Base-by-base conservation (phyloP, 1,140 invertebrate species). In the Tetragnatha versicolor region DNA sequence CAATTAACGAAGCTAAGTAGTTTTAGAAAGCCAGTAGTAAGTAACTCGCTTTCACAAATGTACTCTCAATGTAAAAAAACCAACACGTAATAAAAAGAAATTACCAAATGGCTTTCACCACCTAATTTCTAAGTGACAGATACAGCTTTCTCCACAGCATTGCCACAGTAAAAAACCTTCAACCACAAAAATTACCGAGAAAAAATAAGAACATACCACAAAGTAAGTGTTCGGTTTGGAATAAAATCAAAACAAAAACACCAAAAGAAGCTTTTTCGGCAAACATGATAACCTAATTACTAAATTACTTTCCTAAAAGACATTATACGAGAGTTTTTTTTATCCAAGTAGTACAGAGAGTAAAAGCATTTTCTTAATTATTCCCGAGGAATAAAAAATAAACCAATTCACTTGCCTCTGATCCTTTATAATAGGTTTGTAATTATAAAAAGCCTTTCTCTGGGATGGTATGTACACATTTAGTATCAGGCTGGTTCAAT, bases 251-350 rank as follows among this genome's bases (percentile, higher is more conserved):
- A 4, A 58, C 29, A 14, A 33, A 10, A 33, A 7, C 14, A 58
- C 31, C n/a, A 31, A 33, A n/a, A 17, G 35, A 20, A 53, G 49
- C 22, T 33, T 31, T 33, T 33, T 58, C 17, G 29, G 27, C 17
- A 58, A 58, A 58, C 29, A 58, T 31, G 29, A 58, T 58, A 58
- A 58, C 27, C 55, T 35, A 58, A 58, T 58, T 58, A 58, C 55
- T 58, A 58, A 58, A 58, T 58, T 33, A 35, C 55, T 35, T 58
- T 58, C 55, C 22, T 10, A 5, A n/a, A 22, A 58, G 20, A 31
- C 55, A 58, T 33, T n/a, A 27, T 31, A n/a, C 14, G 7, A 27
- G 10, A 29, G 27, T 58, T 58, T 35, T 58, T 58, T n/a, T 4
- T 2, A 6, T 55, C n/a, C 9, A 14, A 35, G 35, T n/a, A 14